Percentiles rank a stretch among this genome's conserved stretches.
phyloP scores from a whole-genome alignment of 2,797 vertebrate species.

The Trachops cirrhosus region DNA sequence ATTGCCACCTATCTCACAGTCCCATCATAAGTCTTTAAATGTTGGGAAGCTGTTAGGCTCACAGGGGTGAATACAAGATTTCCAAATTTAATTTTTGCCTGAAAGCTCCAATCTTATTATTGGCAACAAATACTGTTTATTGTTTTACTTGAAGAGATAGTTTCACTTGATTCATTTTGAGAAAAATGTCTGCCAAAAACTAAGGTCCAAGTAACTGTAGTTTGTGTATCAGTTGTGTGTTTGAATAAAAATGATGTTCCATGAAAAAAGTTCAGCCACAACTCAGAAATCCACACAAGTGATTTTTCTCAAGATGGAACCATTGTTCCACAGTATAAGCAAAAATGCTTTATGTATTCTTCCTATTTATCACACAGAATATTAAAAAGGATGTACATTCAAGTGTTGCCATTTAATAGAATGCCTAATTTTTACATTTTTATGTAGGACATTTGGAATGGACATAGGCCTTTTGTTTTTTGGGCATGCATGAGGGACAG shows the following conservation, averaged over 20 bases:
- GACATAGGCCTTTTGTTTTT: not conserved
- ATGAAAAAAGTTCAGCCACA: not conserved
- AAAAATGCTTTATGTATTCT: not conserved
- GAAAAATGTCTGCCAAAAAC: not conserved
- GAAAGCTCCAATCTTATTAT: not conserved
- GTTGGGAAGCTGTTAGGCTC: not conserved
- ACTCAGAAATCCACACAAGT: not conserved
- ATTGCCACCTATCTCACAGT: not conserved
- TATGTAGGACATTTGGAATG: not conserved
- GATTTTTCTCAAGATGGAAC: not conserved
- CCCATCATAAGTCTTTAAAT: not conserved
- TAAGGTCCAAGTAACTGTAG: not conserved
- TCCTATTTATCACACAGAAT: not conserved
- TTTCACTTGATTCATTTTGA: not conserved
- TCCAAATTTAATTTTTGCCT: not conserved
- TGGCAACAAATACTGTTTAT: not conserved
- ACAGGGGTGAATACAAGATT: too few relatives aligned
- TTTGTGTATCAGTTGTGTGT: not conserved
- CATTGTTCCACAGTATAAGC: not conserved
- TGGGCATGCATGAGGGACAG: not conserved
- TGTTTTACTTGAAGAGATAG: not conserved
- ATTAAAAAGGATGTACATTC: not conserved
- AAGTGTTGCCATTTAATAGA: not conserved
- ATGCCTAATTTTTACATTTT: not conserved
- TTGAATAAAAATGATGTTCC: not conserved